phyloP scores from a whole-genome alignment of 2,113 vertebrate species.

The Chionodraco myersi region DNA sequence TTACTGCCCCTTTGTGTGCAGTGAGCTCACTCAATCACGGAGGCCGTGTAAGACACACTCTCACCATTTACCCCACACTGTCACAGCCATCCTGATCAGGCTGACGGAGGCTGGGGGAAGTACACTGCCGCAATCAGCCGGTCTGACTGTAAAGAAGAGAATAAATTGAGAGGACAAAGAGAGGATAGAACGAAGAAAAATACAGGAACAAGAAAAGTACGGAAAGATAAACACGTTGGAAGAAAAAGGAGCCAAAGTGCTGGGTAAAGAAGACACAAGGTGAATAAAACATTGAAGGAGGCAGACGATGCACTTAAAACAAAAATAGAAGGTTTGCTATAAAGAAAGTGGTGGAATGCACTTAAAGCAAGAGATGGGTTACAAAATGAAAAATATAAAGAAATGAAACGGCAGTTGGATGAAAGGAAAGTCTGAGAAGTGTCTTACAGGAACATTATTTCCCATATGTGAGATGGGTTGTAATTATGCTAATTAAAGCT shows the following conservation, averaged over 20 bases:
- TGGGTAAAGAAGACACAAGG: constrained; percentile 18
- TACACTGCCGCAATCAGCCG: constrained; percentile 59
- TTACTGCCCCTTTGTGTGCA: constrained; percentile 78
- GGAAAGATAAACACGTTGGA: constrained; percentile 18
- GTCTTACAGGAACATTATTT: constrained; percentile 18
- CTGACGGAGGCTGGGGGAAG: constrained; percentile 54
- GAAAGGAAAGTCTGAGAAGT: constrained; percentile 36
- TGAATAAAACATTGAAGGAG: constrained; percentile 43
- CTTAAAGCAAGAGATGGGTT: constrained; percentile 34
- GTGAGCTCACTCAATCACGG: constrained; percentile 69
- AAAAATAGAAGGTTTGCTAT: too few species aligned
- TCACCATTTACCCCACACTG: constrained; percentile 66
- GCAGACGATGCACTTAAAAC: constrained; percentile 18
- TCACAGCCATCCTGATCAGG: constrained; percentile 62
- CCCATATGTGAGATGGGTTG: constrained; percentile 22
- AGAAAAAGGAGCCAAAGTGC: constrained; percentile 14
- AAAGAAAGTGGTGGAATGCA: constrained; percentile 33
- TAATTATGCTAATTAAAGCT: constrained; percentile 67
- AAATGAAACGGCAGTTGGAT: constrained; percentile 16
- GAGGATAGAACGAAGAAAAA: constrained; percentile 1
- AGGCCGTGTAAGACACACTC: constrained; percentile 64
- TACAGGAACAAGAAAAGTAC: background rate
- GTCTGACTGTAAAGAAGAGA: constrained; percentile 37
- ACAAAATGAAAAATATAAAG: constrained; percentile 33
- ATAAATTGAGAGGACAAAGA: constrained; percentile 25